Evolutionary conservation across 2,113 vertebrate genomes (phyloP), one percentile per base, ranked within the genome.

Genomic region (Psammodynastes pulverulentus): DNA sequence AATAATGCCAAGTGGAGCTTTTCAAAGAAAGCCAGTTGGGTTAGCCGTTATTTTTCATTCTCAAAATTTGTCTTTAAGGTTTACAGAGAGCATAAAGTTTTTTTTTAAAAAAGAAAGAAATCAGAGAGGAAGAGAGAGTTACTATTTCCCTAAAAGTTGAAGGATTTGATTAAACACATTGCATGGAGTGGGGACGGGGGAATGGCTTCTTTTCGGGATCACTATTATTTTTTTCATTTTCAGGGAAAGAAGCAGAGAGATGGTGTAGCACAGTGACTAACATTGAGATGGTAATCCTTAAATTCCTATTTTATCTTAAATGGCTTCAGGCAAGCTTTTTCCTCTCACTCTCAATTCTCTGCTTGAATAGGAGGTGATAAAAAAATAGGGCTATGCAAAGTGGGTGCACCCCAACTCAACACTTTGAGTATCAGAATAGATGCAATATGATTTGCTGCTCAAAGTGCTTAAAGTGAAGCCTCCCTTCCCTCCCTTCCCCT

Each of bases 1-100:
- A n/a, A 94, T 85, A 92, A 92, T 56, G 19, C 5, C 21, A 86
- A 87, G 21, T 91, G 39, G 94, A 87, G 93, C 95, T 94, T 96
- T 92, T 53, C 94, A 94, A 94, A 52, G 94, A 91, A 19, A 93
- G 93, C n/a, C 92, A 5, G 3, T 29, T 91, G 91, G 91, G 67
- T 87, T 13, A 86, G 56, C 26, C 91, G 39, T 43, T 92, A 23
- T n/a, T 95, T 96, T 92, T 93, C 2, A 17, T 3, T 7, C 26
- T 39, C 19, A 84, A 29, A 84, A 4, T 90, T 92, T 95, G 3
- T 90, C 51, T 87, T 93, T 89, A 87, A 93, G 52, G n/a, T 52
- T 94, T 67, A 91, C 0, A 54, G 58, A 89, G 84, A 92, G 5
- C 34, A 90, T 88, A 87, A 49, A 87, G 85, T 88, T 7, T 53